Evolutionary conservation across 2,113 vertebrate species (phyloP), one percentile per base, ranked within the genome.

Genomic region (Gasterosteus aculeatus): DNA sequence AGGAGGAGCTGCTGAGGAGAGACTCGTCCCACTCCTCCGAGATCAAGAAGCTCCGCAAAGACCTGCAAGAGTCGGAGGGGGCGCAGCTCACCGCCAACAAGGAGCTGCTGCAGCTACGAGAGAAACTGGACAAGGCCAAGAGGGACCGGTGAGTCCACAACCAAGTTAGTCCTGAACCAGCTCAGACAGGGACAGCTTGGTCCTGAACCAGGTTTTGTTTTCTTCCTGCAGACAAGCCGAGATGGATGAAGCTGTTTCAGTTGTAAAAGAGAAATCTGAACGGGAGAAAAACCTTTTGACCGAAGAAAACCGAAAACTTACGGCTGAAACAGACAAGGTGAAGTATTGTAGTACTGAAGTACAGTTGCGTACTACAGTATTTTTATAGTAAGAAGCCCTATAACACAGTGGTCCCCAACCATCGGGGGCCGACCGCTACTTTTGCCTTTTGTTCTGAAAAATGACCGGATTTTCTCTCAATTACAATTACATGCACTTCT

Each of bases 51-150:
- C 91, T 97, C 47, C 95, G 94, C 18, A 98, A 99, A 77, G 97
- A 98, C 89, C 93, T 98, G n/a, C 98, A 96, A 0, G 96, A 98
- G 76, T 96, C 96, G 0, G 98, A 99, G 82, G 95, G 96, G 76
- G 96, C 95, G 38, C 96, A 97, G 85, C 89, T 98, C 31, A 88
- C 95, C 2, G 84, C 97, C 69, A 95, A 98, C 84, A 97, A 97
- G 49, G 98, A 99, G 75, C 90, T 98, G 80, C 85, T 96, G 70
- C 87, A 95, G 90, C 72, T 99, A 15, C 95, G 94, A 58, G 98
- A 98, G 83, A 97, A 97, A 84, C 81, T 98, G 76, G 98, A 99
- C 71, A 97, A 98, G 91, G 87, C 91, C 46, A 96, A 94, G 77
- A 91, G 95, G 51, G 96, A 99, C 63, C 94, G 97, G 98, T 98